Evolutionary conservation across 2,113 vertebrate genomes (phyloP).

Genomic region (Antechinus flavipes): DNA sequence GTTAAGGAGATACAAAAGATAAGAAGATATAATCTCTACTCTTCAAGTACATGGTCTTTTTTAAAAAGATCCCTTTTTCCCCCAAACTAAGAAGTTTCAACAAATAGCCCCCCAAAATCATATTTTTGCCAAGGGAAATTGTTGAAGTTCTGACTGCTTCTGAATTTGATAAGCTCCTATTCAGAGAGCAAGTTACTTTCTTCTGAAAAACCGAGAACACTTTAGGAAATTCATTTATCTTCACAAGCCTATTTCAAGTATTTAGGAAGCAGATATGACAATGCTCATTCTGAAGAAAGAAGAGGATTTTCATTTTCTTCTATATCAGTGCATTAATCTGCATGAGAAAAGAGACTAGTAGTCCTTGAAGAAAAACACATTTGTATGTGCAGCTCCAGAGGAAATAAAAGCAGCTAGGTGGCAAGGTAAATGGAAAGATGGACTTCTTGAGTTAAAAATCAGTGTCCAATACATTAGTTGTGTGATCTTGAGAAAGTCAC

Average conservation of each 20-base stretch:
- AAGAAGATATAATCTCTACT: not conserved
- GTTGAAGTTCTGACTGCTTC: constrained; percentile 7
- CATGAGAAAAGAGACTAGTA: not conserved
- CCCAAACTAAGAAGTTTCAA: not conserved
- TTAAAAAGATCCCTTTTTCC: not conserved
- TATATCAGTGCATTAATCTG: not conserved
- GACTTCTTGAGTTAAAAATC: not conserved
- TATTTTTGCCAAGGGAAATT: constrained; percentile 3
- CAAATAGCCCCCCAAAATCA: not conserved
- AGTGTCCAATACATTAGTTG: not conserved
- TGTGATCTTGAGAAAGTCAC: not conserved
- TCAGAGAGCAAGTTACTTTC: constrained; percentile 19
- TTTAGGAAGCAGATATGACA: not conserved
- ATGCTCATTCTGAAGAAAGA: not conserved
- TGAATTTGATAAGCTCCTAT: not conserved
- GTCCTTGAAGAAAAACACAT: not conserved
- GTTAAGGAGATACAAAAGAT: not conserved
- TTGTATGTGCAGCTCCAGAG: not conserved
- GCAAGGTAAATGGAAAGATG: not conserved
- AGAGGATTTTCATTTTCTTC: not conserved
- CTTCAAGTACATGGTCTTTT: not conserved
- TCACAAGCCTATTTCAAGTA: constrained; percentile 1
- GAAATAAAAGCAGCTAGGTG: not conserved
- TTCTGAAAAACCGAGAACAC: constrained; percentile 27
- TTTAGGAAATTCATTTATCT: not conserved